These are phyloP conservation scores for Toxotes chatareus DNA, from an alignment of 2,113 vertebrate species.

Conservation along the genomic window DNA sequence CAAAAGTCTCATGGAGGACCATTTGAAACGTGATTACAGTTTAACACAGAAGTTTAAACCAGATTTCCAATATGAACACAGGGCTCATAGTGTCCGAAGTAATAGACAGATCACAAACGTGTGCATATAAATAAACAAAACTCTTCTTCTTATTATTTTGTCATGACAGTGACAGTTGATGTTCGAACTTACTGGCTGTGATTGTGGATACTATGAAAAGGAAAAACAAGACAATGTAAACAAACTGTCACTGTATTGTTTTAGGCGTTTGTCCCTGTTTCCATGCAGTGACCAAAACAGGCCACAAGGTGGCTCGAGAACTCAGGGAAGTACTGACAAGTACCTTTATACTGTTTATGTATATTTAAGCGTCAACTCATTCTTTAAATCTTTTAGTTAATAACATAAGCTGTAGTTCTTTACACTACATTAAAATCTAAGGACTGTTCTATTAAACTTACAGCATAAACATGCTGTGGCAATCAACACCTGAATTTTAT, in stretches of 20 bases:
- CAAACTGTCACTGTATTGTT: not conserved
- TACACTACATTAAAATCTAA: not conserved
- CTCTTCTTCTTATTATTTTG: not conserved
- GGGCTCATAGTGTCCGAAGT: not conserved
- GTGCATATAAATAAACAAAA: too few relatives aligned
- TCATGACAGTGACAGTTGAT: not conserved
- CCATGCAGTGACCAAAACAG: conserved; percentile 9
- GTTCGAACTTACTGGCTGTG: not conserved
- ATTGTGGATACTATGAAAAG: not conserved
- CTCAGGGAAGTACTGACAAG: not conserved
- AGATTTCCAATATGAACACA: not conserved
- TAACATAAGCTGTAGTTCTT: not conserved
- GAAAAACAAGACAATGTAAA: not conserved
- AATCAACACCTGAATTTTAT: not conserved
- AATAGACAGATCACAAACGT: not conserved
- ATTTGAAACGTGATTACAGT: not conserved
- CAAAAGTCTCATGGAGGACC: not conserved
- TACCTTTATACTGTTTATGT: too few relatives aligned
- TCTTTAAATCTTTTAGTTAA: not conserved
- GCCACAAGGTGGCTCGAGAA: conserved; percentile 44
- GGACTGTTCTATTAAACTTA: not conserved
- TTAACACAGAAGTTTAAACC: not conserved
- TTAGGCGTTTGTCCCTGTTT: not conserved
- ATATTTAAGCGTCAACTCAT: not conserved
- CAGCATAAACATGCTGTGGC: not conserved